phyloP scores from a whole-genome alignment of 2,797 vertebrate genomes.

The Enteromius treurensis region DNA sequence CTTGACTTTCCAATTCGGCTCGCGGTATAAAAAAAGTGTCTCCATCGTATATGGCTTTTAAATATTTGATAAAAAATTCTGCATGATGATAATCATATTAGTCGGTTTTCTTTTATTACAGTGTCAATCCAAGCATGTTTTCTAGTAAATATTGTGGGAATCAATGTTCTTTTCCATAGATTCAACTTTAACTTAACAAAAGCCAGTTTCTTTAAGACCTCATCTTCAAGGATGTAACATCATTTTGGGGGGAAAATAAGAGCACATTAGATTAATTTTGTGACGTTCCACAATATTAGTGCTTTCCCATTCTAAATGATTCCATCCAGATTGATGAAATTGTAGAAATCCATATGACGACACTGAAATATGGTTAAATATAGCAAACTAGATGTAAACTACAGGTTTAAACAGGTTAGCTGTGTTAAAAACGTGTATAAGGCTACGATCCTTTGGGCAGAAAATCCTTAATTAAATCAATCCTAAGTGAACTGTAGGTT shows the following conservation, averaged over 20 bases:
- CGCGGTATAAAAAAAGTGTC: not conserved
- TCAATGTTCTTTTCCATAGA: not conserved
- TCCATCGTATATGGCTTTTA: not conserved
- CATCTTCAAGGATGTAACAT: not conserved
- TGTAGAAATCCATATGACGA: not conserved
- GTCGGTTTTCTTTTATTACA: not conserved
- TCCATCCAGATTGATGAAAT: not conserved
- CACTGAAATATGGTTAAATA: not conserved
- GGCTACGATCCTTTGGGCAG: too few species aligned
- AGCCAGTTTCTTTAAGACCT: not conserved
- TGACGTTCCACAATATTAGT: not conserved
- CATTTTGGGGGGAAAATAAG: not conserved
- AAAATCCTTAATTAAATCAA: too few species aligned
- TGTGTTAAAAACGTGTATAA: not conserved
- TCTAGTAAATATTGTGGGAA: not conserved
- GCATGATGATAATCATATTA: not conserved
- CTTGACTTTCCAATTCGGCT: constrained; percentile 43
- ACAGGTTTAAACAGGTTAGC: not conserved
- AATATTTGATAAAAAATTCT: constrained; percentile 2
- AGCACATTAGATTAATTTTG: not conserved
- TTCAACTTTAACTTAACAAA: not conserved
- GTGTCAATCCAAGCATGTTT: not conserved
- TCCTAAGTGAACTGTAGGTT: too few species aligned
- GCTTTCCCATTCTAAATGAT: not conserved
- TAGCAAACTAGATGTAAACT: not conserved